Conservation (phyloP, 2,888 invertebrate genomes). For the Agrotis puta region DNA sequence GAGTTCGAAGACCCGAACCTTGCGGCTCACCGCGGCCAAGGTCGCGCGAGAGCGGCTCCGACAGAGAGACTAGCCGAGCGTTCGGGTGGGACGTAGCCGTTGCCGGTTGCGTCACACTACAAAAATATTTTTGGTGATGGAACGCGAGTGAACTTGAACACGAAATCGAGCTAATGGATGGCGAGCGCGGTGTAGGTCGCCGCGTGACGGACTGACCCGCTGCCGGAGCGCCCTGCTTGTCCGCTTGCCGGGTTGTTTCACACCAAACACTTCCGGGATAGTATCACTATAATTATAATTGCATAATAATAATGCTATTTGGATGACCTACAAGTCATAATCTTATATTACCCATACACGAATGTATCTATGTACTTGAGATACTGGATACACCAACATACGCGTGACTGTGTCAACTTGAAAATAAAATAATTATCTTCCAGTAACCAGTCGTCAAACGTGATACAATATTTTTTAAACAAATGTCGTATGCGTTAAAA, state of each 20-base stretch:
- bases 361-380: neutral
- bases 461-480: constrained; percentile 22
- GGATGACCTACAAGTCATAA: constrained; percentile 24
- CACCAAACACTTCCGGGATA: constrained; percentile 77
- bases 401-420: constrained; percentile 10
- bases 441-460: constrained; percentile 23
- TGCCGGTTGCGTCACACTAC: constrained; percentile 89
- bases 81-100: constrained; percentile 84
- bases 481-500: constrained; percentile 17
- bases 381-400: neutral
- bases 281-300: constrained; percentile 32
- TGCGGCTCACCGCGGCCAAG: constrained; percentile 96
- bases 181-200: constrained; percentile 85
- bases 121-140: constrained; percentile 91
- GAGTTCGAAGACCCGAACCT: constrained; percentile 96
- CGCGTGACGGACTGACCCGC: constrained; percentile 87
- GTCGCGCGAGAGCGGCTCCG: constrained; percentile 91
- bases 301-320: constrained; percentile 2
- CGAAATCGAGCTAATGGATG: constrained; percentile 88
- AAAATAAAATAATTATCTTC: constrained; percentile 10
- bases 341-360: constrained; percentile 4
- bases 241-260: constrained; percentile 77
- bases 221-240: constrained; percentile 79
- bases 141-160: constrained; percentile 90
- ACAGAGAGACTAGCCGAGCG: constrained; percentile 80